Base-by-base conservation (phyloP, 2,797 vertebrate species). In the Etheostoma perlongum region DNA sequence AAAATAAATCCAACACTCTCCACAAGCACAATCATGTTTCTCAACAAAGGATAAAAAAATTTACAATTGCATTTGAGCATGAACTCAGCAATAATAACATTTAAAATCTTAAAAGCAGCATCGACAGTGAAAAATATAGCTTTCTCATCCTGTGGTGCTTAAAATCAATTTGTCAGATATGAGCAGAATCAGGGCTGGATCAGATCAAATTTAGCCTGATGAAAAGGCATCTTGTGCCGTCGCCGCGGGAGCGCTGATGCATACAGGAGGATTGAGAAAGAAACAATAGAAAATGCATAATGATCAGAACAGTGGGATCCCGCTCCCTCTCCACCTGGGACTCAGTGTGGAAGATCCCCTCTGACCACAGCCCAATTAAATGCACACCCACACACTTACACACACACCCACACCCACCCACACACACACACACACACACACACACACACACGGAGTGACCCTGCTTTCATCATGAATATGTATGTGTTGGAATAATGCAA, bases 301-400 rank as follows among this genome's bases (percentile, higher is more conserved):
- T 90, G 88, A 90, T 92, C 89, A 55, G 70, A 95, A 92, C 93
- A 94, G 94, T 91, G 87, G 91, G 92, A 92, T 91, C 90, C 91
- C 90, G 92, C 94, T 95, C 92, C 85, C 72, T 80, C 90, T 94
- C 93, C 94, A 94, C 94, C 95, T 94, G 93, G 92, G 93, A 95
- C 92, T 92, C 92, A 73, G 82, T 85, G 85, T 86, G 84, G 86
- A 91, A 90, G 86, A 94, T 91, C 93, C 92, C 93, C 92, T 93
- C 92, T 91, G 93, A 93, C 95, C 94, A 87, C 86, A 89, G 93
- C 88, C 94, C 94, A 95, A 95, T 95, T 95, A 95, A 94, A 95
- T 91, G 61, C 48, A 72, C 33, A 25, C 61, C 59, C 58, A 54
- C 70, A 66, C 70, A 46, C 60, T 66, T 52, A 44, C 75, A 42